Percentiles rank a stretch among this genome's conserved stretches.
Conservation (phyloP, 1,140 invertebrate species). For the Mercenaria mercenaria region DNA sequence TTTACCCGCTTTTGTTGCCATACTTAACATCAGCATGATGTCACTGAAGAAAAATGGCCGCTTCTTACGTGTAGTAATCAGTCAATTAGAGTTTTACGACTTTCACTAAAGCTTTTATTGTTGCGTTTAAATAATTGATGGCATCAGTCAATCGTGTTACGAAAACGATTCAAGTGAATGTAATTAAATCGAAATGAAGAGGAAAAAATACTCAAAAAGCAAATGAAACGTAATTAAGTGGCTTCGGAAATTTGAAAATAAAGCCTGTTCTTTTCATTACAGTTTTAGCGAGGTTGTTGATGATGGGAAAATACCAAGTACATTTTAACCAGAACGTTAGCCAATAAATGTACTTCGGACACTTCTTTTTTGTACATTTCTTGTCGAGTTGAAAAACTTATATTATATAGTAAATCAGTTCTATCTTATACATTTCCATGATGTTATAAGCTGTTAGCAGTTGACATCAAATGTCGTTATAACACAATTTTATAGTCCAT, state of each 20-base stretch:
- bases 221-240: conserved; percentile 42
- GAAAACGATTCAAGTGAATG: conserved; percentile 25
- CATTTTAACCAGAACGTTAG: too few species aligned
- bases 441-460: too few species aligned
- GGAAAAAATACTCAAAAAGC: neutral
- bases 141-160: conserved; percentile 41
- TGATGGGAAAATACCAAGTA: neutral
- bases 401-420: too few species aligned
- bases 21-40: conserved; percentile 28
- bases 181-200: conserved; percentile 56
- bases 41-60: conserved; percentile 40
- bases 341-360: too few species aligned
- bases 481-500: too few species aligned
- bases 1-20: conserved; percentile 21
- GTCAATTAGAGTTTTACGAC: conserved; percentile 51
- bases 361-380: too few species aligned
- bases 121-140: conserved; percentile 44
- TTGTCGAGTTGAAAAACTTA: too few species aligned
- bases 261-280: neutral
- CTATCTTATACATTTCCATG: too few species aligned
- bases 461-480: too few species aligned
- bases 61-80: neutral
- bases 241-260: neutral
- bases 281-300: neutral
- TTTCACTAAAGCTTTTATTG: conserved; percentile 40